Evolutionary conservation across 2,888 invertebrate species (phyloP).

Genomic region (Erebia ligea): DNA sequence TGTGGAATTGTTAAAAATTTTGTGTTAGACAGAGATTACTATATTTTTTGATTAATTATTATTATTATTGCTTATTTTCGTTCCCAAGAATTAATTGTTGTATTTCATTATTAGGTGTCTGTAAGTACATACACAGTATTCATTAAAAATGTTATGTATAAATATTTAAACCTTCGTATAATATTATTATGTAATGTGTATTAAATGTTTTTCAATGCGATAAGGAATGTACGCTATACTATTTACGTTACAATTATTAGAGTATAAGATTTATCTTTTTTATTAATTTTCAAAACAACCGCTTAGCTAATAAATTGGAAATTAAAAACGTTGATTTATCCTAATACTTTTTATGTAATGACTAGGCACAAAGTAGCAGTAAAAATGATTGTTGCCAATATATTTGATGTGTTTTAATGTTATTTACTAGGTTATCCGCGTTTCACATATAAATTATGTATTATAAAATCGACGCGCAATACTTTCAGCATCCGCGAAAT

Average conservation of each 20-base stretch:
- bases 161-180: conserved; percentile 35
- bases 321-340: conserved; percentile 9
- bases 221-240: conserved; percentile 11
- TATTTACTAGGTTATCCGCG: conserved; percentile 14
- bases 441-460: conserved; percentile 13
- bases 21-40: conserved; percentile 74
- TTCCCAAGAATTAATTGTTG: conserved; percentile 61
- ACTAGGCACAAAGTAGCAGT: conserved; percentile 29
- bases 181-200: conserved; percentile 21
- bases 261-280: conserved; percentile 15
- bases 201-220: conserved; percentile 20
- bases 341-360: conserved; percentile 24
- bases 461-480: conserved; percentile 29
- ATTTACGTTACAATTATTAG: conserved; percentile 19
- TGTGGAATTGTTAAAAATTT: conserved; percentile 76
- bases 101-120: conserved; percentile 55
- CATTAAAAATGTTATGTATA: conserved; percentile 45
- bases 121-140: conserved; percentile 52
- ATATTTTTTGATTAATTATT: conserved; percentile 80
- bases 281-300: not conserved
- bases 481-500: conserved; percentile 14
- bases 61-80: conserved; percentile 55
- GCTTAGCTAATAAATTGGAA: not conserved
- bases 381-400: conserved; percentile 19
- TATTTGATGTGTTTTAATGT: conserved; percentile 17